phyloP scores from a whole-genome alignment of 2,888 invertebrate species.

The Nudaria mundana region DNA sequence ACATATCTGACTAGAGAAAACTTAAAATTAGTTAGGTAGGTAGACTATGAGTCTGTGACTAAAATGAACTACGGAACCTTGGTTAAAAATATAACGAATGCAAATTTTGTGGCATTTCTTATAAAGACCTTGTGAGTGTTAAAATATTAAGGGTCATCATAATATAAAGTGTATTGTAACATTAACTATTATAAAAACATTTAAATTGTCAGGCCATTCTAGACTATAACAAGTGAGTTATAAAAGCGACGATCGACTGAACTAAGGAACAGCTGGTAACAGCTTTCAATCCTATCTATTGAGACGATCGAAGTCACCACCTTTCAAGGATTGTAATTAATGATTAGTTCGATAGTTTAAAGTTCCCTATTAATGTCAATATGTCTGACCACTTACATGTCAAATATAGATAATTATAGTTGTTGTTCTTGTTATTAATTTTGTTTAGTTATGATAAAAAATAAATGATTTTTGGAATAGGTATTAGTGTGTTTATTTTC shows the following conservation, averaged over 20 bases:
- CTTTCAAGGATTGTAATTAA: constrained; percentile 37
- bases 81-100: not conserved
- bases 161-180: not conserved
- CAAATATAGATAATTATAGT: constrained; percentile 15
- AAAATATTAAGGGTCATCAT: constrained; percentile 17
- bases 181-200: constrained; percentile 7
- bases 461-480: too few species aligned
- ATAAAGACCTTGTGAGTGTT: constrained; percentile 16
- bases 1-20: too few species aligned
- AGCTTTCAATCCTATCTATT: constrained; percentile 33
- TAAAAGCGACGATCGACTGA: constrained; percentile 20
- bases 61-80: not conserved
- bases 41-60: too few species aligned
- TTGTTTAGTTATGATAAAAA: not conserved
- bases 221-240: constrained; percentile 3
- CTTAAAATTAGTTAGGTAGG: too few species aligned
- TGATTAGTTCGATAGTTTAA: constrained; percentile 32
- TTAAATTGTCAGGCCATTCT: constrained; percentile 6
- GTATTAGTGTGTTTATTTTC: not conserved
- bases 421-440: constrained; percentile 8
- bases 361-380: constrained; percentile 27
- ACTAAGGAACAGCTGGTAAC: constrained; percentile 26
- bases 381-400: constrained; percentile 12
- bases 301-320: constrained; percentile 37
- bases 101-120: not conserved